These are phyloP conservation scores for Microcebus murinus DNA, from an alignment of 2,113 vertebrate species.

Conservation along the genomic window DNA sequence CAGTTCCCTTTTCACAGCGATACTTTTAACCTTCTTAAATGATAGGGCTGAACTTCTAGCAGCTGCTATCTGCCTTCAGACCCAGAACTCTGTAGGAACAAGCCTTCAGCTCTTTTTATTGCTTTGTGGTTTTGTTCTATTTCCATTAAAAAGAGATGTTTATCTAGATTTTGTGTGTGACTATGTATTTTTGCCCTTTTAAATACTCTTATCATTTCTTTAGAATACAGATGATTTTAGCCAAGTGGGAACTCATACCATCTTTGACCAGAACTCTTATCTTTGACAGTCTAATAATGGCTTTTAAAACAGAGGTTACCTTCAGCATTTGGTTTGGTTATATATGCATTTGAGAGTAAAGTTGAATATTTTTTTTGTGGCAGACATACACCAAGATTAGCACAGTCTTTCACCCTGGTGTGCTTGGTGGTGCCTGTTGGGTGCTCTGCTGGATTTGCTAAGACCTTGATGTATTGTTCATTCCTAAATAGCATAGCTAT, in stretches of 20 bases:
- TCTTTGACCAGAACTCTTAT: background rate
- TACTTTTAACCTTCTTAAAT: background rate
- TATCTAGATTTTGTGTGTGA: slow-evolving; percentile 25
- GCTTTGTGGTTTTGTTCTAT: slow-evolving; percentile 7
- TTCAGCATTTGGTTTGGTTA: background rate
- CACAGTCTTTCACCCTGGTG: background rate
- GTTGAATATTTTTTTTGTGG: background rate
- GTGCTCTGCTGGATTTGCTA: background rate
- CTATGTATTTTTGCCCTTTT: background rate
- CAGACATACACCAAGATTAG: background rate
- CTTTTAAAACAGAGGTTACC: slow-evolving; percentile 4
- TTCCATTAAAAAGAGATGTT: background rate
- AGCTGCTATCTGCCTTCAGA: background rate
- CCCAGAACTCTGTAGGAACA: background rate
- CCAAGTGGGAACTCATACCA: background rate
- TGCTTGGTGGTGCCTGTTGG: background rate
- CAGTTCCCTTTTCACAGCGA: background rate
- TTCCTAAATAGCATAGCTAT: background rate
- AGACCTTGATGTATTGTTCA: background rate
- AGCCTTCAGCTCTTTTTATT: background rate
- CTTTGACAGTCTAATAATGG: background rate
- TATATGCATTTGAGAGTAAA: slow-evolving; percentile 1
- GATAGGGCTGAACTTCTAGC: background rate
- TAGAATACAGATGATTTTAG: background rate
- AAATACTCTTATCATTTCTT: background rate